These are phyloP conservation scores for Condylura cristata DNA, from an alignment of 2,113 vertebrate species.

Conservation along the genomic window DNA sequence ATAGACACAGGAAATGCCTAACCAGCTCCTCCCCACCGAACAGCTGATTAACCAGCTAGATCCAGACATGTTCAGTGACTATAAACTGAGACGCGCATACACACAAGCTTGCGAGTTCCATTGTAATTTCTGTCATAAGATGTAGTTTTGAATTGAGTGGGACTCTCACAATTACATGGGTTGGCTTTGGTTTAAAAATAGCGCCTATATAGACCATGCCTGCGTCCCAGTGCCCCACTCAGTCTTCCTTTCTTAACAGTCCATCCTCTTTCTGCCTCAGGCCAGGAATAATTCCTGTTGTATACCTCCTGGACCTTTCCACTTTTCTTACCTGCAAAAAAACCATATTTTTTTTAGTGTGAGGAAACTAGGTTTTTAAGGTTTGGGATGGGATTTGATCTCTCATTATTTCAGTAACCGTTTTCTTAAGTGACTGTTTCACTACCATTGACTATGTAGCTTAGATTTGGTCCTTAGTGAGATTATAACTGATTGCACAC, in stretches of 20 bases:
- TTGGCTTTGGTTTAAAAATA: not conserved
- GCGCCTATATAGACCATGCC: not conserved
- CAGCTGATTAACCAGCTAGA: not conserved
- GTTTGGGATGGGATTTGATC: not conserved
- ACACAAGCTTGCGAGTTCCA: not conserved
- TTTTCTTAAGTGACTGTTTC: not conserved
- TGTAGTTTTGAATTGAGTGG: not conserved
- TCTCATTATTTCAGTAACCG: not conserved
- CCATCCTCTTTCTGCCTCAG: not conserved
- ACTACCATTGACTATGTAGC: not conserved
- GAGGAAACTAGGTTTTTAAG: not conserved
- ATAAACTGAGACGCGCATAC: not conserved
- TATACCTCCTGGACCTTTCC: not conserved
- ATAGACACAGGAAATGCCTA: not conserved
- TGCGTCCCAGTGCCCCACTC: not conserved
- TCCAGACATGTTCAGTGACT: not conserved
- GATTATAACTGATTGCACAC: not conserved
- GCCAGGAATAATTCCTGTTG: not conserved
- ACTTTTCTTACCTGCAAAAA: not conserved
- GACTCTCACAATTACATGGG: not conserved
- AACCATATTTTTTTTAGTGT: not conserved
- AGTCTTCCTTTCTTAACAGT: not conserved
- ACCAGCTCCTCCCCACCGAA: not conserved
- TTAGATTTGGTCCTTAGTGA: conserved; percentile 10
- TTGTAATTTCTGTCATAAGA: not conserved